Evolutionary conservation across 2,797 vertebrate genomes (phyloP), one percentile per base, ranked within the genome.

Genomic region (Alectoris magna): DNA sequence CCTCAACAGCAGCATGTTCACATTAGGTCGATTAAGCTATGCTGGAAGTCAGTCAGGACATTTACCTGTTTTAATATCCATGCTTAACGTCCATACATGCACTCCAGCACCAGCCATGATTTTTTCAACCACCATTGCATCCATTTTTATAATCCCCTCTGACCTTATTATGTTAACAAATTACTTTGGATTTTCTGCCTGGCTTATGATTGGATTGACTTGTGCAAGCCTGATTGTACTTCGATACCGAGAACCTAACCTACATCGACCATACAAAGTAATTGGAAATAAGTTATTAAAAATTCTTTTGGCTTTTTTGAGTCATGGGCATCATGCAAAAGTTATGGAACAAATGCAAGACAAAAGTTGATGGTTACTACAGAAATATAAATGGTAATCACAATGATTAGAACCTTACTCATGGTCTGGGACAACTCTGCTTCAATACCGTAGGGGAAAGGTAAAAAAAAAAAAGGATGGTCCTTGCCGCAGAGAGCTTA

Each of bases 181-280:
- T 94, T 98, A 98, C 88, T 95, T 97, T 71, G 94, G 94, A 46
- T 96, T 97, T 96, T 90, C 92, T 81, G 3, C 84, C 53, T 97
- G 96, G 95, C 89, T 97, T 81, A 70, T 97, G 94, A 89, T 79
- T 96, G 97, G 96, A 68, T 51, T 98, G 80, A 97, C 96, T 34
- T 96, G 96, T 84, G 44, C 93, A 21, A 97, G 96, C 59, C 86
- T 98, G 87, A 96, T 98, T 85, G 97, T 98, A 83, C 91, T 98
- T 82, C 97, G 97, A 31, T 97, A 96, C 80, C 96, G 95, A 58
- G 97, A 98, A 23, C 97, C 97, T 74, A 81, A 97, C 66, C 95
- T 98, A 29, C 92, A 87, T 53, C 94, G 97, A 26, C 98, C 97
- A 11, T 98, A 97, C 87, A 98, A 98, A 96, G 97, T 97, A 97